These are phyloP conservation scores for Drosophila hydei DNA, from an alignment of 1,140 invertebrate species.

Conservation along the genomic window DNA sequence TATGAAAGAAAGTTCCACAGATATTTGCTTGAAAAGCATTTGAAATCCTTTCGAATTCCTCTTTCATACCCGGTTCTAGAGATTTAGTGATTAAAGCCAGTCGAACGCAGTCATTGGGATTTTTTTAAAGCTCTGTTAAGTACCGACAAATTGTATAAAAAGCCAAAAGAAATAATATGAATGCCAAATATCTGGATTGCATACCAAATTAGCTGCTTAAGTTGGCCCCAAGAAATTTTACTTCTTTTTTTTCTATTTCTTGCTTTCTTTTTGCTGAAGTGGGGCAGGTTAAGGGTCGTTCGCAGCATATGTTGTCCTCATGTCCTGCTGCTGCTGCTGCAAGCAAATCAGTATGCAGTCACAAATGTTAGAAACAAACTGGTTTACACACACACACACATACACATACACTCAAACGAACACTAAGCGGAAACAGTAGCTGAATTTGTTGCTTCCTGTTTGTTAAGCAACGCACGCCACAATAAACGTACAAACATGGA, in stretches of 20 bases:
- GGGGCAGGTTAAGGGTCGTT: constrained; percentile 76
- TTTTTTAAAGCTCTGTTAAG: constrained; percentile 29
- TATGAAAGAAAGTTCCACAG: too few relatives aligned
- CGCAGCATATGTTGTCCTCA: constrained; percentile 69
- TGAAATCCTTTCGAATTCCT: neutral
- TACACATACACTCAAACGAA: constrained; percentile 9
- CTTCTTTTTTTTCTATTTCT: neutral
- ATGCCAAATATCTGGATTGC: constrained; percentile 70
- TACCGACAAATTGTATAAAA: constrained; percentile 47
- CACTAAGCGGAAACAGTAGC: constrained; percentile 71
- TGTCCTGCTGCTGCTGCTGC: constrained; percentile 59
- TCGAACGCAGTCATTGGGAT: constrained; percentile 2
- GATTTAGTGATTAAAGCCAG: constrained; percentile 11
- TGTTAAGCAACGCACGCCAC: constrained; percentile 79
- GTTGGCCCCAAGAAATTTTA: constrained; percentile 8
- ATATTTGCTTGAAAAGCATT: too few relatives aligned
- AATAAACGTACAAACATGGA: constrained; percentile 56
- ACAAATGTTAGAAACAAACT: constrained; percentile 66
- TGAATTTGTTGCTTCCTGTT: constrained; percentile 82
- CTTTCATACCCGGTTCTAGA: neutral
- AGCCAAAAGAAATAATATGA: constrained; percentile 70
- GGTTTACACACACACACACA: constrained; percentile 14
- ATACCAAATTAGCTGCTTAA: constrained; percentile 71
- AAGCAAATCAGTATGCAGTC: constrained; percentile 83
- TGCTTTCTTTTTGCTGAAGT: constrained; percentile 39